Base-by-base conservation (phyloP, 1,140 invertebrate genomes). In the Brachionus koreanus region DNA sequence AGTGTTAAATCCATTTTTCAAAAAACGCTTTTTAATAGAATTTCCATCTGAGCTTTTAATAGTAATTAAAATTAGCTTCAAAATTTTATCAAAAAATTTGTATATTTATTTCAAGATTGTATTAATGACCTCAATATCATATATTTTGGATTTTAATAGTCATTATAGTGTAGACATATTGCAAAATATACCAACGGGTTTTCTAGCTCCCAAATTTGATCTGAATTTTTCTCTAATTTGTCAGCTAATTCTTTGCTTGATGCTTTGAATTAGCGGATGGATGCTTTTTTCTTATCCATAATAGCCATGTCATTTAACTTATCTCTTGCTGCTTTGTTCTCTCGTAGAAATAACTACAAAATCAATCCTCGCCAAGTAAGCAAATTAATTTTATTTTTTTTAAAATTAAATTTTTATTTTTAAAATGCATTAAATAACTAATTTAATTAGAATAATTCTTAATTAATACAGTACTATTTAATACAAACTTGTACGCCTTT, bases 301-400 rank as follows among this genome's bases (percentile, higher is more conserved):
- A 83, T 89, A 1, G 87, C 89, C 12, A 88, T 90, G 67, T 88
- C 89, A 61, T 86, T 87, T 63, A 86, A 86, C 4, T 86, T 90
- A 83, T 89, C 89, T 10, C 85, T 90, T 84, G 88, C 88, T 9
- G 89, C 90, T 84, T 88, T 90, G 82, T 88, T 89, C 81, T 88
- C 87, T 19, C 89, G 89, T 83, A 86, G 86, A 79, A 86, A 88
- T 74, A 86, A 87, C 69, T 90, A 90, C 82, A 85, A 88, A 82
- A 84, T 90, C 0, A 87, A 89, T 83, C 84, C 88, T 35, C 88
- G 86, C 29, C 89, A 90, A 79, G 85, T 77, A 57, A 37, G 23
- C n/a, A n/a, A n/a, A n/a, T n/a, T n/a, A n/a, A n/a, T n/a, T n/a
- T n/a, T 42, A 29, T 29, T 29, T 29, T 29, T 29, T 29, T 29